phyloP scores from a whole-genome alignment of 2,797 vertebrate species.

The Oreochromis grahami region DNA sequence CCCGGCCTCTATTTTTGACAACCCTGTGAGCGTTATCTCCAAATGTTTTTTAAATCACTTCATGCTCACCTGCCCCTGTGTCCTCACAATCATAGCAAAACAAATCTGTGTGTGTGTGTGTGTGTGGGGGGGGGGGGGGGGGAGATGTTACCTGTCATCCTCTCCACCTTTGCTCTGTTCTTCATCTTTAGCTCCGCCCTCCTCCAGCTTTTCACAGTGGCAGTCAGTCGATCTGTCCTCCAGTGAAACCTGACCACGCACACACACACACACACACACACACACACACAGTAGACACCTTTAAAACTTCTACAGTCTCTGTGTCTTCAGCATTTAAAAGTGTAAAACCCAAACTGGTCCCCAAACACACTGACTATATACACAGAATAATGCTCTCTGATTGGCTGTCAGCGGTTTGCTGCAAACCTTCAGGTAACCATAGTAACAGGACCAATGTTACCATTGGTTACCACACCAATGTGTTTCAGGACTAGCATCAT shows the following conservation, averaged over 20 bases:
- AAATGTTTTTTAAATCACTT: too few species aligned
- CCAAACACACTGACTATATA: not conserved
- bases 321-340: not conserved
- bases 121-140: too few species aligned
- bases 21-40: too few species aligned
- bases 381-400: not conserved
- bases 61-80: too few species aligned
- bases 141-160: not conserved
- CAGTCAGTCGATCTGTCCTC: constrained; percentile 4
- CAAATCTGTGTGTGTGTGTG: not conserved
- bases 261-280: not conserved
- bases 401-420: not conserved
- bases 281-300: accelerated
- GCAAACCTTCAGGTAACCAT: not conserved
- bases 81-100: not conserved
- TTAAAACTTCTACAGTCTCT: not conserved
- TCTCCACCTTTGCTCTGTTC: not conserved
- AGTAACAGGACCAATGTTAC: not conserved
- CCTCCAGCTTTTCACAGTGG: not conserved
- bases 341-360: not conserved
- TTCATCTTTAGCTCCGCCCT: not conserved
- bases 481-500: not conserved
- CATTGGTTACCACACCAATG: too few species aligned
- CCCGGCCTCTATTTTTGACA: too few species aligned
- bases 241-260: not conserved